Evolutionary conservation across 2,113 vertebrate species (phyloP).

Genomic region (Bufo gargarizans): DNA sequence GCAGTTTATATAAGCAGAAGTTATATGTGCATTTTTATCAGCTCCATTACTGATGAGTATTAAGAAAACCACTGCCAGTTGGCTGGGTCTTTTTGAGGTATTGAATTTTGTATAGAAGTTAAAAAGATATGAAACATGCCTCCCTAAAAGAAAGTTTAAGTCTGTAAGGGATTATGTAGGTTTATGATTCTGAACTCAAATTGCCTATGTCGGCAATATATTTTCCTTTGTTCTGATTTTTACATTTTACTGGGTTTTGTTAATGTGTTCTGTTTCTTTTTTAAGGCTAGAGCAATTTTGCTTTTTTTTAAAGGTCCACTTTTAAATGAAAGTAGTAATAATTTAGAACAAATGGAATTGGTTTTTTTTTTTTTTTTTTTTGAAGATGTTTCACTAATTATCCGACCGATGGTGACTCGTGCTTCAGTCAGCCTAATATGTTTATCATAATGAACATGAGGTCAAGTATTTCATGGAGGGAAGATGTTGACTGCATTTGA

Average conservation of each 20-base stretch:
- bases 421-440: no score
- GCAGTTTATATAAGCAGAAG: slow-evolving; percentile 17
- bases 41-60: background rate
- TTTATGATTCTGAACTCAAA: background rate
- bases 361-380: no score
- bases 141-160: background rate
- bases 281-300: background rate
- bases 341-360: background rate
- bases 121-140: background rate
- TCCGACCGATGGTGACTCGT: no score
- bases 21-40: slow-evolving; percentile 9
- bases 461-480: no score
- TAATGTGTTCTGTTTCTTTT: background rate
- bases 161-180: background rate
- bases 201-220: background rate
- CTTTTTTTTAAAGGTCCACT: background rate
- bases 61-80: background rate
- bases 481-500: no score
- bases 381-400: no score
- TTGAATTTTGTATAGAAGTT: background rate
- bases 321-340: background rate
- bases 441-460: no score
- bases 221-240: background rate
- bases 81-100: background rate
- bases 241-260: background rate